Percentiles rank a stretch among this genome's conserved stretches.
These are phyloP conservation scores for Drosophila falleni DNA, from an alignment of 2,888 invertebrate genomes.

Conservation along the genomic window DNA sequence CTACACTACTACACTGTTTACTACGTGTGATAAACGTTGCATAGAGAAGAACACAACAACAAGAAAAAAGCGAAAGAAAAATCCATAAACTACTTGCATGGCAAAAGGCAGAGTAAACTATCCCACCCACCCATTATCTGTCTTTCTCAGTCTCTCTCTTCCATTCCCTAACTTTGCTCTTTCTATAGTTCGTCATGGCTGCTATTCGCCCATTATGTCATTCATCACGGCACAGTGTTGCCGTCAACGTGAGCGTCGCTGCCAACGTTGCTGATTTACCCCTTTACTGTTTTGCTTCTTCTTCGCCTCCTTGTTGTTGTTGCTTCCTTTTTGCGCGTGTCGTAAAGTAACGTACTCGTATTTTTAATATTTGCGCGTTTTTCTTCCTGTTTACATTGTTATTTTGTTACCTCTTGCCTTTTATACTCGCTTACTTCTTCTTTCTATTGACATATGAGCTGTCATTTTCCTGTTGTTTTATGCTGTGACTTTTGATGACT, in stretches of 20 bases:
- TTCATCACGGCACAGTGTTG: constrained; percentile 62
- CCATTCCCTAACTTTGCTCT: neutral
- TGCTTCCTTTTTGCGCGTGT: constrained; percentile 38
- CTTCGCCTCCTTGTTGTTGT: constrained; percentile 6
- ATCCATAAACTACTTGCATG: constrained; percentile 75
- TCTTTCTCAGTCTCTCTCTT: neutral
- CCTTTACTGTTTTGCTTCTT: constrained; percentile 21
- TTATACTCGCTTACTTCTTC: neutral
- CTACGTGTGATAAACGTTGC: constrained; percentile 68
- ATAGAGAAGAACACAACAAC: constrained; percentile 1
- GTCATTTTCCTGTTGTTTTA: constrained; percentile 43
- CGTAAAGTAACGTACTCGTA: constrained; percentile 56
- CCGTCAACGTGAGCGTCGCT: constrained; percentile 23
- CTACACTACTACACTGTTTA: constrained; percentile 76
- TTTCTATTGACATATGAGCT: constrained; percentile 39
- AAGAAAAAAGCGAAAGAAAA: constrained; percentile 41
- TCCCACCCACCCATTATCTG: neutral
- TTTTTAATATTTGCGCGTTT: constrained; percentile 68
- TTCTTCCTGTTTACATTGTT: constrained; percentile 62
- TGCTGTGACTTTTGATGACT: constrained; percentile 37
- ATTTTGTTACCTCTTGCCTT: constrained; percentile 3
- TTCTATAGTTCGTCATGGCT: constrained; percentile 35
- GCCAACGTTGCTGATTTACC: constrained; percentile 35
- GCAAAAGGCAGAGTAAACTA: constrained; percentile 7
- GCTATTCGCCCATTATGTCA: constrained; percentile 72